Evolutionary conservation across 1,140 invertebrate genomes (phyloP), one percentile per base, ranked within the genome.

Genomic region (Papilio helenus): DNA sequence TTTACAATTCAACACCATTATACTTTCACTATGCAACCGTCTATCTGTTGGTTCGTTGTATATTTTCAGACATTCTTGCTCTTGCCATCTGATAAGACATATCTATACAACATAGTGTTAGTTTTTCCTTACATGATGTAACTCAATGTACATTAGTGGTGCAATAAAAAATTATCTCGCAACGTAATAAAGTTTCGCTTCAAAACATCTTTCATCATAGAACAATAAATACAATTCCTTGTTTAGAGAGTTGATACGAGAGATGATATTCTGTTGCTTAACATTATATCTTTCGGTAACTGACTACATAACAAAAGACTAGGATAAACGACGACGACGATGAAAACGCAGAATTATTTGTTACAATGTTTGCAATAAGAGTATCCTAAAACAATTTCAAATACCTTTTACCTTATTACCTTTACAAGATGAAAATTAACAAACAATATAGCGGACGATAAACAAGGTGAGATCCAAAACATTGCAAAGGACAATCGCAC

Each of bases 381-480:
- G 16, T 68, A 34, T 34, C 14, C 12, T 18, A 61, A 23, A 61
- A 29, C 3, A 29, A 68, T 29, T 29, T 16, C 23, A 68, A 68
- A 16, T 23, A 14, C 34, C 3, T 61, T 55, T 58, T 58, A 58
- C 58, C 58, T 61, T 68, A 14, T 7, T 29, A 34, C 12, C 26
- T 68, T 29, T 68, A 68, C 61, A 18, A 68, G 61, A 68, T 68
- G 61, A 68, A 68, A 68, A 68, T 68, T 68, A 34, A 26, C 61
- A 68, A 68, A 68, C 61, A 68, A 68, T 68, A 26, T 16, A 7
- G 14, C 26, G 61, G 12, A 34, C 76, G 86, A 81, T 79, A 72
- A 79, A 42, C 72, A 76, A 58, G 72, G 74, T 39, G 16, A 55
- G 5, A 61, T 3, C 49, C 26, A 55, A 76, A 76, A 76, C 44